Conservation (phyloP, 2,797 vertebrate genomes). For the Pelochelys cantorii region DNA sequence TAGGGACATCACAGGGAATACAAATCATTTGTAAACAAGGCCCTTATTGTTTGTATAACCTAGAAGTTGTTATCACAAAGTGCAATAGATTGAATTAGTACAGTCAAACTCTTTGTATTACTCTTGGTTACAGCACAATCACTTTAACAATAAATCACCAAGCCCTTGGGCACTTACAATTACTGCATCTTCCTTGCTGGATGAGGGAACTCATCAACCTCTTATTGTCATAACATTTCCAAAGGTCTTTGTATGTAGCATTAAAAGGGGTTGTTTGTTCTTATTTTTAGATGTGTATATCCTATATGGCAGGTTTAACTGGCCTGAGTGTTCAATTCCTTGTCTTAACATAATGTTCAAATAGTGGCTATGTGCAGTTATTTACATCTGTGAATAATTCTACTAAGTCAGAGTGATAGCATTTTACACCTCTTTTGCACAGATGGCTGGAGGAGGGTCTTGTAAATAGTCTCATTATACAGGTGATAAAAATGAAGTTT, state of each 20-base stretch:
- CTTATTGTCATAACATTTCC: conserved; percentile 4
- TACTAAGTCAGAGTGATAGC: not conserved
- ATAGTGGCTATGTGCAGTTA: not conserved
- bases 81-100: conserved; percentile 66
- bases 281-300: conserved; percentile 21
- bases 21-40: conserved; percentile 68
- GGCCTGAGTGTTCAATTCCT: not conserved
- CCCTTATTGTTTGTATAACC: conserved; percentile 24
- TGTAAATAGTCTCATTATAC: not conserved
- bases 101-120: conserved; percentile 55
- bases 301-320: not conserved
- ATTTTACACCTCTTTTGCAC: not conserved
- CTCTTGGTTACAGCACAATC: conserved; percentile 63
- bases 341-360: not conserved
- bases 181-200: conserved; percentile 63
- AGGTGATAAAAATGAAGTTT: conserved; percentile 7
- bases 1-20: not conserved
- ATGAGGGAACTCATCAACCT: conserved; percentile 59
- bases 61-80: conserved; percentile 25
- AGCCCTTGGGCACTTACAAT: conserved; percentile 71
- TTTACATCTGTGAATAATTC: not conserved
- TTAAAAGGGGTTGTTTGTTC: not conserved
- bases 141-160: conserved; percentile 66
- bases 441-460: not conserved
- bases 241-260: not conserved